Conservation (phyloP, 2,113 vertebrate genomes). For the Callospermophilus lateralis region DNA sequence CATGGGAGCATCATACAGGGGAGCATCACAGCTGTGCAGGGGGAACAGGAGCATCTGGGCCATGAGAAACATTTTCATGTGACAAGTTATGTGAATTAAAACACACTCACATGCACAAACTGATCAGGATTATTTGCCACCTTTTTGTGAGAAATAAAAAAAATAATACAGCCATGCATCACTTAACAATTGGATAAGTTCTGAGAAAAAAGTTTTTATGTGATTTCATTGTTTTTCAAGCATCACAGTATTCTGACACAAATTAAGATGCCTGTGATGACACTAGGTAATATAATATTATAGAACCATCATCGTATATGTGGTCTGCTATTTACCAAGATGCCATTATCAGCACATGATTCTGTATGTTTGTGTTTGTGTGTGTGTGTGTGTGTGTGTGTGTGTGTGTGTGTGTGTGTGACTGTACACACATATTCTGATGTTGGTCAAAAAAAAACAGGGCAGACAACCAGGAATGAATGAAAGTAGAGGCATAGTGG, state of each 20-base stretch:
- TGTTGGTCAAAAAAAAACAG: neutral
- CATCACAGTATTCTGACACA: neutral
- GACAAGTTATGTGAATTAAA: neutral
- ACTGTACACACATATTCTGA: neutral
- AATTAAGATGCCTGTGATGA: neutral
- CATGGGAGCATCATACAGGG: too few relatives aligned
- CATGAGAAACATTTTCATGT: neutral
- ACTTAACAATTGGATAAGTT: neutral
- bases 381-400: too few relatives aligned
- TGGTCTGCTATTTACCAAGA: neutral
- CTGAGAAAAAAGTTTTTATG: neutral
- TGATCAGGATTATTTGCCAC: neutral
- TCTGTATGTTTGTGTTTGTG: neutral
- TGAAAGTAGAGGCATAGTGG: neutral
- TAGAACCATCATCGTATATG: neutral
- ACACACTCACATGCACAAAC: neutral
- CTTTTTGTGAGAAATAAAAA: neutral
- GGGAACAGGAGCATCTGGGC: neutral
- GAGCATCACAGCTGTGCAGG: too few relatives aligned
- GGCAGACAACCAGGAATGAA: neutral
- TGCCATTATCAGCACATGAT: neutral
- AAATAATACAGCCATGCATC: neutral
- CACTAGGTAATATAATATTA: neutral
- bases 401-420: too few relatives aligned
- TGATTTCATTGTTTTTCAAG: too few relatives aligned